Evolutionary conservation across 2,113 vertebrate species (phyloP).

Genomic region (Odocoileus virginianus): DNA sequence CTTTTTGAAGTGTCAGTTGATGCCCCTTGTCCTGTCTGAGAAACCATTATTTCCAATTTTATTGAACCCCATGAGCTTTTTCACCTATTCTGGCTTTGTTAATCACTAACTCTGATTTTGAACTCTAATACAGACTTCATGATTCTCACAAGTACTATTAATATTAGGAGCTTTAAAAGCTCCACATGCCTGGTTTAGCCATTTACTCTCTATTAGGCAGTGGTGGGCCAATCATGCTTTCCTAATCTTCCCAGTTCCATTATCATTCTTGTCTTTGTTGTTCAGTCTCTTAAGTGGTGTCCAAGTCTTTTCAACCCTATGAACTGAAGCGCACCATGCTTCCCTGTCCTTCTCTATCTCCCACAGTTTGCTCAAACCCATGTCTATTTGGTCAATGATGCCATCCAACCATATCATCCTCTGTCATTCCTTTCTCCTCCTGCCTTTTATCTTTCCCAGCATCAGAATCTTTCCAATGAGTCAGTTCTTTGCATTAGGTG

Average conservation of each 20-base stretch:
- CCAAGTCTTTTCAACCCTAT: background rate
- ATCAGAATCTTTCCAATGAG: background rate
- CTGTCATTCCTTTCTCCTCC: background rate
- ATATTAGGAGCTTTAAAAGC: background rate
- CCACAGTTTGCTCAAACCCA: background rate
- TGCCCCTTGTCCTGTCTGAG: background rate
- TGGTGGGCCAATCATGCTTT: background rate
- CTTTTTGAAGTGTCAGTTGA: background rate
- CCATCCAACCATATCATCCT: background rate
- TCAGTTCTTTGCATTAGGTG: background rate
- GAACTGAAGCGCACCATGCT: background rate
- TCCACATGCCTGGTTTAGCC: background rate
- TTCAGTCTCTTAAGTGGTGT: background rate
- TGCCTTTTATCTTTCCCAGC: background rate
- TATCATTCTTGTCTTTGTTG: background rate
- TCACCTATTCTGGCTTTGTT: background rate
- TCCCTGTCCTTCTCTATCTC: background rate
- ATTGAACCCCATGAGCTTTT: background rate
- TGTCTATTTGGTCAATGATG: background rate
- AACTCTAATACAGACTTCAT: background rate
- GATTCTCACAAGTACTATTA: background rate
- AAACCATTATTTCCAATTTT: background rate
- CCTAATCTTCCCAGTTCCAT: background rate
- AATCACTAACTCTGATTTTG: background rate
- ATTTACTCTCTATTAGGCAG: background rate